Percentiles rank a stretch among this genome's conserved stretches.
phyloP scores from a whole-genome alignment of 2,797 vertebrate genomes.

The Hippopotamyrus pictus region DNA sequence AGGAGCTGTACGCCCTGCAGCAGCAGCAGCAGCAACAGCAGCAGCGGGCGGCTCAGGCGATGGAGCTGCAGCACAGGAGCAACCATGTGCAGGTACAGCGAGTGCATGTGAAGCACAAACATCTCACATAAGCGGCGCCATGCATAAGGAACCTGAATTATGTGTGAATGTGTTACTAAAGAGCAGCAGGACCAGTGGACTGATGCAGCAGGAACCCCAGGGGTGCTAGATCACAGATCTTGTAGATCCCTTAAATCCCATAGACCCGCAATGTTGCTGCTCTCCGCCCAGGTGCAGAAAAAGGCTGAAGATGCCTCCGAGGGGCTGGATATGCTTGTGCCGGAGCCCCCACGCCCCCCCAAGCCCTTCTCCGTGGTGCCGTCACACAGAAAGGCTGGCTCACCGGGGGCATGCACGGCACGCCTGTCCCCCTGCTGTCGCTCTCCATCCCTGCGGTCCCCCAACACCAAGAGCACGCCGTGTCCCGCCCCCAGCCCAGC shows the following conservation, averaged over 20 bases:
- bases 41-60: constrained; percentile 50
- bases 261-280: neutral
- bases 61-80: constrained; percentile 51
- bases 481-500: constrained; percentile 71
- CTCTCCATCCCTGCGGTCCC: constrained; percentile 66
- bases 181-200: neutral
- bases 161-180: neutral
- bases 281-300: constrained; percentile 57
- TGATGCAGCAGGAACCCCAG: neutral
- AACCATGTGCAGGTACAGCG: constrained; percentile 60
- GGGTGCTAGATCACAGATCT: neutral
- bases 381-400: constrained; percentile 62
- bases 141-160: neutral
- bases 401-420: constrained; percentile 59
- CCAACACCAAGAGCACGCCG: constrained; percentile 74
- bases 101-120: neutral
- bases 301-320: constrained; percentile 71
- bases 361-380: constrained; percentile 81
- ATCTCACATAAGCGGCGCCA: neutral
- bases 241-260: neutral
- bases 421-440: constrained; percentile 85
- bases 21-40: constrained; percentile 52
- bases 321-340: constrained; percentile 72
- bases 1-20: constrained; percentile 87
- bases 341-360: constrained; percentile 72